phyloP scores from a whole-genome alignment of 2,888 invertebrate species.

The Nephrotoma guestfalica region DNA sequence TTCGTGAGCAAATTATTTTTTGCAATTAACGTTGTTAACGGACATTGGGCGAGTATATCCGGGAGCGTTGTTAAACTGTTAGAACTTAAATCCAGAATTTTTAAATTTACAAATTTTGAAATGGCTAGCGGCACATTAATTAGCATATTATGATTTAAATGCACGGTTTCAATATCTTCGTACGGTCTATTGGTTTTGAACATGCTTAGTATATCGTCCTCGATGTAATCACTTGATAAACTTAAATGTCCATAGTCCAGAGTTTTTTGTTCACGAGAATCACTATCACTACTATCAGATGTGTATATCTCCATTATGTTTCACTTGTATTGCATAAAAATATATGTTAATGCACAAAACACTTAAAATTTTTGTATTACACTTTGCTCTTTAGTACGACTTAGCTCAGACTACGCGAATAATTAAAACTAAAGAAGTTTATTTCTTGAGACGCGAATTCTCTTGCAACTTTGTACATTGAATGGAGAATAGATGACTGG shows the following conservation, averaged over 20 bases:
- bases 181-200: conserved; percentile 35
- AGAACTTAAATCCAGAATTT: conserved; percentile 73
- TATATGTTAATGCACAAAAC: neutral
- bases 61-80: conserved; percentile 67
- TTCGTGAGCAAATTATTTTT: conserved; percentile 80
- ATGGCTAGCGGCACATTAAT: conserved; percentile 46
- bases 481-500: neutral
- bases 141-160: conserved; percentile 77
- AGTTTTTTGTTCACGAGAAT: conserved; percentile 52
- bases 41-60: conserved; percentile 59
- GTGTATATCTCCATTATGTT: conserved; percentile 60
- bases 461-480: neutral
- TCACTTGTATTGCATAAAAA: neutral
- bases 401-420: neutral
- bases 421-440: neutral
- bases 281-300: conserved; percentile 72
- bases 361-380: neutral
- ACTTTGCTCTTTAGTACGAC: neutral
- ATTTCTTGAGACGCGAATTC: neutral
- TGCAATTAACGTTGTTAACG: conserved; percentile 55
- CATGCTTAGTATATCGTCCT: conserved; percentile 49
- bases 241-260: conserved; percentile 50
- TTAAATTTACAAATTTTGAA: conserved; percentile 54
- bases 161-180: conserved; percentile 45
- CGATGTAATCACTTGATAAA: conserved; percentile 37